Evolutionary conservation across 2,797 vertebrate genomes (phyloP), one percentile per base, ranked within the genome.

Genomic region (Acanthurus lineatus): DNA sequence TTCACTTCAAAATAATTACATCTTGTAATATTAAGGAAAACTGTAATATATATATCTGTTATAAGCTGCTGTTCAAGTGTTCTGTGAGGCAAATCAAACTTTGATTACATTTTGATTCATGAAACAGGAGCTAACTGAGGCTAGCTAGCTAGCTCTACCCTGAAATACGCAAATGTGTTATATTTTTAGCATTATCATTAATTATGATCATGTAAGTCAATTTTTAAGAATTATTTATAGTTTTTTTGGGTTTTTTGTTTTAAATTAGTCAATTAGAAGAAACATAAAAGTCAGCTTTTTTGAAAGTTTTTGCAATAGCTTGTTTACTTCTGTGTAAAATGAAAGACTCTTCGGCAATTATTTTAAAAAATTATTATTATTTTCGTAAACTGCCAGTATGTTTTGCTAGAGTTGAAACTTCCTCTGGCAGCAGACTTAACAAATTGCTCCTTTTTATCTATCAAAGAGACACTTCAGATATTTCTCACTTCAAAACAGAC

Each of bases 401-500:
- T 10, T 9, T 0, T 16, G 52, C 42, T 12, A 32, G 44, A 58
- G 48, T 6, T 0, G 7, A 54, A 47, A 54, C 38, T 11, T 19
- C 1, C 3, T 4, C 15, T 17, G 25, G 28, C 22, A 54, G 19
- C 40, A 53, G 52, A 17, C 17, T 9, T 32, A 32, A 32, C 25
- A 32, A 32, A 32, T 32, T 32, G 28, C 28, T 32, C 28, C 4
- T 32, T 32, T 32, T 32, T 32, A 32, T 32, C 28, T 32, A 4
- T 32, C 28, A 32, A 32, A 32, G 28, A 32, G 4, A 32, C 28
- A 32, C 28, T 32, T 5, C 28, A 4, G 53, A 71, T 32, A 38
- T 56, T 17, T 0, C 22, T 20, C 16, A 35, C 45, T 44, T 59
- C 58, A 64, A 54, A 71, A 54, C 51, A 57, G 49, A 65, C 64